Evolutionary conservation across 2,797 vertebrate genomes (phyloP).

Genomic region (Mionectes olivaceus): DNA sequence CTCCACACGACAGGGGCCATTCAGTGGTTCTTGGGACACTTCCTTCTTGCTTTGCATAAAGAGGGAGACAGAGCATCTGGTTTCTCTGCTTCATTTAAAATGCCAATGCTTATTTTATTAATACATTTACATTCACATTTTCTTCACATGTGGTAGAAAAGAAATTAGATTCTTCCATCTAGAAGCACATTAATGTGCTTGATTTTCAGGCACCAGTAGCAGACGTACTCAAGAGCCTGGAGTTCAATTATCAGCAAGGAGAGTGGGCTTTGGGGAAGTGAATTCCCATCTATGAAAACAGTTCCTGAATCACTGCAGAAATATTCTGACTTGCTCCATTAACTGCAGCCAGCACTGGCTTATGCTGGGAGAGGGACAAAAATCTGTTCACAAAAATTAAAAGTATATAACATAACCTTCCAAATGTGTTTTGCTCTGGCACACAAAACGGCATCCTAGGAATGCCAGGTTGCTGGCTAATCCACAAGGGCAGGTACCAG

Average conservation of each 20-base stretch:
- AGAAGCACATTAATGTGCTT: not conserved
- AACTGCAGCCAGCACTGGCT: not conserved
- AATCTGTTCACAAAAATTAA: not conserved
- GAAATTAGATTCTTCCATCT: not conserved
- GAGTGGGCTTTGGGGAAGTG: not conserved
- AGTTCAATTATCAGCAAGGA: not conserved
- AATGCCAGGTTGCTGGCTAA: not conserved
- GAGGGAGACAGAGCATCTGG: slow-evolving; percentile 2
- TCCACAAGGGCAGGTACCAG: not conserved
- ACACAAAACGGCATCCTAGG: not conserved
- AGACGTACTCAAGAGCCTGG: not conserved
- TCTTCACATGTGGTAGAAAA: not conserved
- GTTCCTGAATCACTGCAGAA: not conserved
- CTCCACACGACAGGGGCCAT: not conserved
- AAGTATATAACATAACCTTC: not conserved
- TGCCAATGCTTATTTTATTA: not conserved
- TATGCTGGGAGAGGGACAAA: not conserved
- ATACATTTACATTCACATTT: not conserved
- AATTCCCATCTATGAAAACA: not conserved
- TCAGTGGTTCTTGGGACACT: not conserved
- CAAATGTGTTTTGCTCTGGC: not conserved
- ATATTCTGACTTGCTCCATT: not conserved
- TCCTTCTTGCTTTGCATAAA: slow-evolving; percentile 8
- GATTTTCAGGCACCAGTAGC: not conserved
- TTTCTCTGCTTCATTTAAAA: slow-evolving; percentile 32